phyloP scores from a whole-genome alignment of 2,888 invertebrate genomes.

The Melanostoma mellinum region DNA sequence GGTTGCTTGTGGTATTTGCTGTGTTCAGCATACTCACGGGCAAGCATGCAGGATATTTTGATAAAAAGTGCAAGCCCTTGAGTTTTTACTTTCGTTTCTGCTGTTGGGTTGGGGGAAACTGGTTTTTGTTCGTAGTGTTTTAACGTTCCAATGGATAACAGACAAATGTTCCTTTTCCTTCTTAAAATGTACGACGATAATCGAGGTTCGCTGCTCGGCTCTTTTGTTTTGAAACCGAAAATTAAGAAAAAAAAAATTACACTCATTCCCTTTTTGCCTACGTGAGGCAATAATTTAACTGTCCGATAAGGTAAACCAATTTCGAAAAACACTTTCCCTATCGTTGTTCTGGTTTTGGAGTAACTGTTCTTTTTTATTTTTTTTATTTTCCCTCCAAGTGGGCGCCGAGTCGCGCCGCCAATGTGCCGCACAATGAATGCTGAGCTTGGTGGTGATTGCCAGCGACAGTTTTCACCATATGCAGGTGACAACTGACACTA shows the following conservation, averaged over 20 bases:
- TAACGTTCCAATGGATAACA: slow-evolving; percentile 66
- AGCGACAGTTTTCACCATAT: slow-evolving; percentile 47
- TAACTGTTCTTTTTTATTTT: slow-evolving; percentile 23
- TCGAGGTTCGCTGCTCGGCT: slow-evolving; percentile 43
- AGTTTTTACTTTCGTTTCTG: slow-evolving; percentile 81
- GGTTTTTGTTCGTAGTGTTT: slow-evolving; percentile 52
- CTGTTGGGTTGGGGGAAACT: slow-evolving; percentile 35
- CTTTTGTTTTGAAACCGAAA: slow-evolving; percentile 35
- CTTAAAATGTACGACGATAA: slow-evolving; percentile 35
- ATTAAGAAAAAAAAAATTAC: background rate
- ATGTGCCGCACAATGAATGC: slow-evolving; percentile 11
- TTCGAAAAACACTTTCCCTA: slow-evolving; percentile 70
- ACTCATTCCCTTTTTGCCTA: slow-evolving; percentile 9
- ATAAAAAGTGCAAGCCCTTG: slow-evolving; percentile 82
- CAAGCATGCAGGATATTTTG: slow-evolving; percentile 65
- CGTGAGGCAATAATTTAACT: slow-evolving; percentile 3
- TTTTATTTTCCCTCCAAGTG: slow-evolving; percentile 33
- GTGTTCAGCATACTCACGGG: slow-evolving; percentile 11
- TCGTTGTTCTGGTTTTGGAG: slow-evolving; percentile 52
- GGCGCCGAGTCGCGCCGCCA: slow-evolving; percentile 33
- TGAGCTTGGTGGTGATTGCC: slow-evolving; percentile 40
- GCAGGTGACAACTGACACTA: slow-evolving; percentile 62
- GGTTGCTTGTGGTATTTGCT: slow-evolving; percentile 15
- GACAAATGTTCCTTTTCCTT: slow-evolving; percentile 24
- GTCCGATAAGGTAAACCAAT: slow-evolving; percentile 51